Evolutionary conservation across 2,797 vertebrate species (phyloP).

Genomic region (Tamandua tetradactyla): DNA sequence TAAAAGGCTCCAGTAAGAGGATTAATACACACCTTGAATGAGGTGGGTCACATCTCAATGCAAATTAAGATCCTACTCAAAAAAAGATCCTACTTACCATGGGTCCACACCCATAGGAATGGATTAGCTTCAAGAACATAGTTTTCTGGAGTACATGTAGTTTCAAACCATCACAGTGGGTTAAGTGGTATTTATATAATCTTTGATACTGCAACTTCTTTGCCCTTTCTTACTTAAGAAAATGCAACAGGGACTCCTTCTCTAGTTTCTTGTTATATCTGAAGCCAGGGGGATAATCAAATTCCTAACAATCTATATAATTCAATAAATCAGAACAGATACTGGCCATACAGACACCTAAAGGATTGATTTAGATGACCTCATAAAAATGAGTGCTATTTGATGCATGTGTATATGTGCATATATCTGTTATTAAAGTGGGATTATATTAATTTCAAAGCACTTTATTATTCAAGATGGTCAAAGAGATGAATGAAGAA

Average conservation of each 20-base stretch:
- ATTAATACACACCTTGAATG: too few relatives aligned
- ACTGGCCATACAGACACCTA: neutral
- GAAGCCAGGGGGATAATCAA: neutral
- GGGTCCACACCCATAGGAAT: too few relatives aligned
- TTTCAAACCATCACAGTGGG: too few relatives aligned
- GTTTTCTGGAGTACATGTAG: too few relatives aligned
- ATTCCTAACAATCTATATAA: neutral
- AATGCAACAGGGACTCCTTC: neutral
- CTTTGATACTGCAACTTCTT: neutral
- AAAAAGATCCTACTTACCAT: too few relatives aligned
- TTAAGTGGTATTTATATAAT: neutral
- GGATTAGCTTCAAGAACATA: too few relatives aligned
- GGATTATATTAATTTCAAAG: conserved; percentile 6
- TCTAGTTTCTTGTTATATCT: neutral
- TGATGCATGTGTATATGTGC: neutral
- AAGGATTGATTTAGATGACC: neutral
- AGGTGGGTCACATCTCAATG: too few relatives aligned
- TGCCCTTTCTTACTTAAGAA: neutral
- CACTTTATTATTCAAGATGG: neutral
- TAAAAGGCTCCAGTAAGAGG: too few relatives aligned
- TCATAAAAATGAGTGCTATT: neutral
- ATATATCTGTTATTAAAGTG: neutral
- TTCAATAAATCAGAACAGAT: neutral
- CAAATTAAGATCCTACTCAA: too few relatives aligned
- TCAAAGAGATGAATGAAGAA: neutral